These are phyloP conservation scores for Psittacula echo DNA, from an alignment of 2,797 vertebrate species.

Conservation along the genomic window DNA sequence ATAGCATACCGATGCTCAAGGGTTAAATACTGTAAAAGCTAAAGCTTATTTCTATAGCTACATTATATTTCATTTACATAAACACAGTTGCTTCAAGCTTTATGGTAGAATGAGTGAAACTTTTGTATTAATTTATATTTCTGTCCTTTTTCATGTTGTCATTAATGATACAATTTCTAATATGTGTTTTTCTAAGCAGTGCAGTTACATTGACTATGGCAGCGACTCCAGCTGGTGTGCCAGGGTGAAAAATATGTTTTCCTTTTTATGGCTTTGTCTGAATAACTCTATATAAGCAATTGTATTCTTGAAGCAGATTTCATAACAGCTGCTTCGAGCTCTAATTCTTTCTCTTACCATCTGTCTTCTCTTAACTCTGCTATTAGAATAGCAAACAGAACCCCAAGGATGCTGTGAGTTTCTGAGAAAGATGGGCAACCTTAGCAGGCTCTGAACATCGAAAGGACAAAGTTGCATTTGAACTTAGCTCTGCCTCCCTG, in stretches of 20 bases:
- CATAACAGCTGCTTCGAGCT: conserved; percentile 50
- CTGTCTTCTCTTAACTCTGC: conserved; percentile 55
- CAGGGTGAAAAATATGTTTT: conserved; percentile 51
- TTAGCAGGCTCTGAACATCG: background rate
- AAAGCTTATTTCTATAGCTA: background rate
- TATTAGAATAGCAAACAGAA: conserved; percentile 48
- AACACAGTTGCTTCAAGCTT: background rate
- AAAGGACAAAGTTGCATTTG: background rate
- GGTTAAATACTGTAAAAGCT: background rate
- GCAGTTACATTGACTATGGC: background rate
- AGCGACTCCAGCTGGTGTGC: conserved; percentile 36
- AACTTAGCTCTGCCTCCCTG: conserved; percentile 12
- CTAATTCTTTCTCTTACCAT: conserved; percentile 47
- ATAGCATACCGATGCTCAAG: background rate
- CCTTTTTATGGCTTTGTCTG: background rate
- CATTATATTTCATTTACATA: background rate
- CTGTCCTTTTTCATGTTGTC: background rate
- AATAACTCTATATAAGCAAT: conserved; percentile 23
- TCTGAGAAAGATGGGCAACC: conserved; percentile 5
- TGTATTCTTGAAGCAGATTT: conserved; percentile 54
- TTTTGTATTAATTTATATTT: background rate
- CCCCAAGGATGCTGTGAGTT: background rate
- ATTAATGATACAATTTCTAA: background rate
- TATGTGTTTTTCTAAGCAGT: background rate
- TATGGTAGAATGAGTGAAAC: background rate